Percentiles rank a stretch among this genome's conserved stretches.
Evolutionary conservation across 1,140 invertebrate genomes (phyloP).

Genomic region (Drosophila ficusphila): DNA sequence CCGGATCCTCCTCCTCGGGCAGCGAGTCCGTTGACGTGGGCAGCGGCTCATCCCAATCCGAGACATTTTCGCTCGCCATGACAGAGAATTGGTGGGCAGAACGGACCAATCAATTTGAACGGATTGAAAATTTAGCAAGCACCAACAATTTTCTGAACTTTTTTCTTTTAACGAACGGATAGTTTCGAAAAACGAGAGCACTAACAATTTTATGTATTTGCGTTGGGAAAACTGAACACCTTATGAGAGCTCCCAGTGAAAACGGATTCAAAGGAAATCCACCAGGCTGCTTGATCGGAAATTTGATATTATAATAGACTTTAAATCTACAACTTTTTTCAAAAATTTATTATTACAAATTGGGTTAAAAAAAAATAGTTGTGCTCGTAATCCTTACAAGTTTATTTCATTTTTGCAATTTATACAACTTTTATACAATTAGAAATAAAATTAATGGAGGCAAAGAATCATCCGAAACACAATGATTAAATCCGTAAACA

Average conservation of each 20-base stretch:
- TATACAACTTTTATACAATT: not conserved
- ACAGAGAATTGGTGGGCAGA: not conserved
- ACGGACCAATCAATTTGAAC: slow-evolving; percentile 18
- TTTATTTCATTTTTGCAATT: slow-evolving; percentile 19
- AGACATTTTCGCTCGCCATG: slow-evolving; percentile 67
- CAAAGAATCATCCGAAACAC: not conserved
- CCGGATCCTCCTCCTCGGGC: slow-evolving; percentile 51
- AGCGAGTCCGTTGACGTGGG: slow-evolving; percentile 44
- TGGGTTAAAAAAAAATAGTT: no score
- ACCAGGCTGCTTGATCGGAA: not conserved
- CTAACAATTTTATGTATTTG: slow-evolving; percentile 15
- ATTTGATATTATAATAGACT: no score
- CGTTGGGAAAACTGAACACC: not conserved
- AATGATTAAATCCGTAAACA: not conserved
- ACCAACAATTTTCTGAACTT: not conserved
- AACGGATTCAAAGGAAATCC: not conserved
- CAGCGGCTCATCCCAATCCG: slow-evolving; percentile 74
- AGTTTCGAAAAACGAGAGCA: slow-evolving; percentile 8
- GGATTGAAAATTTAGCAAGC: slow-evolving; percentile 28
- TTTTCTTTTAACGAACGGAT: not conserved
- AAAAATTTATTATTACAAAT: no score
- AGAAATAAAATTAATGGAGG: not conserved
- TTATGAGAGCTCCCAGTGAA: not conserved
- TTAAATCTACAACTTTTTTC: no score
- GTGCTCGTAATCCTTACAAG: not conserved